These are phyloP conservation scores for Gallinago undulata DNA, from an alignment of 2,113 vertebrate genomes.

Conservation along the genomic window DNA sequence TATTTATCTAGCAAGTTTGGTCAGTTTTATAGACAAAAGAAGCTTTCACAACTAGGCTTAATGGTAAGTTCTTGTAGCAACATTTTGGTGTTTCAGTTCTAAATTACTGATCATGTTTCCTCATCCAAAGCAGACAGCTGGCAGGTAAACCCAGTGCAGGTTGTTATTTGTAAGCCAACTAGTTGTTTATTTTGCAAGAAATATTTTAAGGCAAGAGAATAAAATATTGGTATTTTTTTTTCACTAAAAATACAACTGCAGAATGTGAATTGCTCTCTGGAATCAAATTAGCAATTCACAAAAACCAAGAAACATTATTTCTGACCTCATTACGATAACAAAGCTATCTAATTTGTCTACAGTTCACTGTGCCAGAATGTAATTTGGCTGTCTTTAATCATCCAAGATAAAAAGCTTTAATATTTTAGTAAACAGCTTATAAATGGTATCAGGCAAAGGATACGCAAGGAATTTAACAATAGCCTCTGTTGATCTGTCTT, in stretches of 20 bases:
- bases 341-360: slow-evolving; percentile 32
- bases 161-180: neutral
- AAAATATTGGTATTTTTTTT: neutral
- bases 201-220: neutral
- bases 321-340: slow-evolving; percentile 48
- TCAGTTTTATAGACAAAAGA: neutral
- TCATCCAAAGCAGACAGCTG: neutral
- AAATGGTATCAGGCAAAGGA: slow-evolving; percentile 48
- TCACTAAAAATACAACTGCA: neutral
- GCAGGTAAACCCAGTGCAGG: neutral
- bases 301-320: neutral
- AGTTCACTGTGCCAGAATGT: neutral
- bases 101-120: neutral
- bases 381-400: slow-evolving; percentile 54
- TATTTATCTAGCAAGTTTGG: neutral
- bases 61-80: neutral
- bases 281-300: slow-evolving; percentile 48
- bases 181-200: neutral
- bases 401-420: slow-evolving; percentile 44
- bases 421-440: slow-evolving; percentile 23
- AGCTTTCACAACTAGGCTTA: neutral
- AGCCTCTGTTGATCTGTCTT: neutral
- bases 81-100: neutral
- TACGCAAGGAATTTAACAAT: neutral
- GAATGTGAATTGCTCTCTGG: neutral